Evolutionary conservation across 2,888 invertebrate species (phyloP), one percentile per base, ranked within the genome.

Genomic region (Zaprionus lineosus): DNA sequence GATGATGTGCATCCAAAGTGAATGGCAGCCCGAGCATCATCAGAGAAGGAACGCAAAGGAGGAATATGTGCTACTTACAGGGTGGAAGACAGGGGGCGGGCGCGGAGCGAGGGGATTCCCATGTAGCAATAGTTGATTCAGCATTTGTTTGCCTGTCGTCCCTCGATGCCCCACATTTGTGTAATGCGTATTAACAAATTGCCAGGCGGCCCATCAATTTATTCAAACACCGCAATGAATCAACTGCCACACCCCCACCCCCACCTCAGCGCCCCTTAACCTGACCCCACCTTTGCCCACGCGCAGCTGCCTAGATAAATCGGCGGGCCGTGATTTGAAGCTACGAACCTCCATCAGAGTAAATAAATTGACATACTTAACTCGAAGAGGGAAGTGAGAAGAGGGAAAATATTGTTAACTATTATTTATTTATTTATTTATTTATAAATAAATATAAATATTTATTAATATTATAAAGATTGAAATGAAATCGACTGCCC

Each of bases 121-220:
- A n/a, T n/a, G n/a, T n/a, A n/a, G n/a, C n/a, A n/a, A n/a, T n/a
- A n/a, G n/a, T n/a, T n/a, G n/a, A n/a, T n/a, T 33, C 40, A 24
- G 44, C 43, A 55, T 39, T 53, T 47, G 16, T 39, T 26, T 41
- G 19, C n/a, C 11, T 8, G 2, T 19, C 19, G 11, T 14, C 5
- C 19, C 5, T 47, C 43, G 67, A 48, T 60, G 65, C 53, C 43
- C 28, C 47, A 50, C 67, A 56, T 57, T 63, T 69, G 63, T 52
- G 39, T 59, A 50, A 58, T 36, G 34, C 53, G 24, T 50, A 64
- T 60, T 72, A 59, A 71, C 68, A 68, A 68, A 68, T 68, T 68
- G 60, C 60, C 62, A 37, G 53, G 40, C 44, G 15, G 46, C 33
- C 55, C 68, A 63, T 64, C 64, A 68, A 72, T 72, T 72, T 71